Conservation (phyloP, 2,113 vertebrate genomes). For the Aptenodytes forsteri region DNA sequence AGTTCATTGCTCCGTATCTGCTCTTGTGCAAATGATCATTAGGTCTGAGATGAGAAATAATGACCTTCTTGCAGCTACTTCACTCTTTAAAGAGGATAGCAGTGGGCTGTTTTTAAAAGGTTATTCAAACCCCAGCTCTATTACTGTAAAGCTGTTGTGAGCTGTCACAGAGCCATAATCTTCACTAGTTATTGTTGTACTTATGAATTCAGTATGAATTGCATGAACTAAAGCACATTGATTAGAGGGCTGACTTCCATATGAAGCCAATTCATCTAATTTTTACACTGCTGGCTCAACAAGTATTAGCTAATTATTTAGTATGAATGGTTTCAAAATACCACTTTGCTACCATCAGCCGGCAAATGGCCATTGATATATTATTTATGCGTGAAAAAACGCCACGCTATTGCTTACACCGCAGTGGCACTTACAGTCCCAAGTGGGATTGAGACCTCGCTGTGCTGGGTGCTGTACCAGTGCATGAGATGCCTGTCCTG, state of each 20-base stretch:
- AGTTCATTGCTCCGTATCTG: neutral
- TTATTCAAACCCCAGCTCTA: neutral
- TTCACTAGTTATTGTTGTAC: neutral
- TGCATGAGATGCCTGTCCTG: neutral
- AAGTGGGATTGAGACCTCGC: rapidly evolving
- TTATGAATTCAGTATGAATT: neutral
- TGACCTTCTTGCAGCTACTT: neutral
- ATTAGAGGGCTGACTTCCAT: neutral
- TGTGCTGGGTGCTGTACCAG: neutral
- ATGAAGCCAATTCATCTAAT: neutral
- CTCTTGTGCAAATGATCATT: neutral
- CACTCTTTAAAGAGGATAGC: neutral
- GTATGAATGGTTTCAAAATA: neutral
- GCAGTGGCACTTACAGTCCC: neutral
- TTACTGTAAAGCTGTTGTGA: neutral
- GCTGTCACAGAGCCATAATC: neutral
- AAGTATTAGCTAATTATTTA: neutral
- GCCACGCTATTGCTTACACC: rapidly evolving
- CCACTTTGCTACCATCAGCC: neutral
- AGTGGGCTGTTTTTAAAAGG: neutral
- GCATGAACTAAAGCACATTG: neutral
- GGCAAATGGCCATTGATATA: neutral
- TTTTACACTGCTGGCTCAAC: neutral
- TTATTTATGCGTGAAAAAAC: neutral
- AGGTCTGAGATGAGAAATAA: neutral